Evolutionary conservation across 2,113 vertebrate species (phyloP).

Genomic region (Larimichthys polyactis): DNA sequence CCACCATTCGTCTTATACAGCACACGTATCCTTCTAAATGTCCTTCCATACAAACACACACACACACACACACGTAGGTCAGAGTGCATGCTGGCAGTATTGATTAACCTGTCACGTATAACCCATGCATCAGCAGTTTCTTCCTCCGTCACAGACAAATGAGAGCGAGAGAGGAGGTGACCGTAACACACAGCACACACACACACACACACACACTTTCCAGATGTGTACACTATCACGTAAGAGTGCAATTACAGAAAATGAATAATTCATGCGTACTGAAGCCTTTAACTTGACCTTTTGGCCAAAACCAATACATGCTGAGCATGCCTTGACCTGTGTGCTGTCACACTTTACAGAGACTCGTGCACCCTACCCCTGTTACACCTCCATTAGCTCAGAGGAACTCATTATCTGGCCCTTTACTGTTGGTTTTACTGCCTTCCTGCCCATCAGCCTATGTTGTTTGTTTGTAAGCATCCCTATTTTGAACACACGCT

Average conservation of each 20-base stretch:
- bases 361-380: neutral
- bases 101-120: slow-evolving; percentile 56
- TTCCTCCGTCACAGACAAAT: slow-evolving; percentile 27
- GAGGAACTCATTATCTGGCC: slow-evolving; percentile 34
- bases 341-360: slow-evolving; percentile 1
- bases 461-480: slow-evolving; percentile 33
- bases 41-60: slow-evolving; percentile 25
- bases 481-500: slow-evolving; percentile 36
- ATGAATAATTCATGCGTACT: slow-evolving; percentile 47
- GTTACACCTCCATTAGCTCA: slow-evolving; percentile 50
- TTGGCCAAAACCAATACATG: neutral
- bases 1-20: neutral
- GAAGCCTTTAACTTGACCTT: slow-evolving; percentile 26
- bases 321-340: slow-evolving; percentile 6
- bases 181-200: slow-evolving; percentile 7
- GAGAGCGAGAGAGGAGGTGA: slow-evolving; percentile 35
- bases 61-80: slow-evolving; percentile 43
- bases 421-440: slow-evolving; percentile 45
- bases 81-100: slow-evolving; percentile 67
- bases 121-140: slow-evolving; percentile 64
- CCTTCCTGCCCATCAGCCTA: slow-evolving; percentile 19
- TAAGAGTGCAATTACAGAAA: neutral
- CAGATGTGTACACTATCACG: slow-evolving; percentile 18
- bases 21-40: neutral
- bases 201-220: neutral